Base-by-base conservation (phyloP, 1,140 invertebrate species). In the Aphaenogaster ashmeadi region DNA sequence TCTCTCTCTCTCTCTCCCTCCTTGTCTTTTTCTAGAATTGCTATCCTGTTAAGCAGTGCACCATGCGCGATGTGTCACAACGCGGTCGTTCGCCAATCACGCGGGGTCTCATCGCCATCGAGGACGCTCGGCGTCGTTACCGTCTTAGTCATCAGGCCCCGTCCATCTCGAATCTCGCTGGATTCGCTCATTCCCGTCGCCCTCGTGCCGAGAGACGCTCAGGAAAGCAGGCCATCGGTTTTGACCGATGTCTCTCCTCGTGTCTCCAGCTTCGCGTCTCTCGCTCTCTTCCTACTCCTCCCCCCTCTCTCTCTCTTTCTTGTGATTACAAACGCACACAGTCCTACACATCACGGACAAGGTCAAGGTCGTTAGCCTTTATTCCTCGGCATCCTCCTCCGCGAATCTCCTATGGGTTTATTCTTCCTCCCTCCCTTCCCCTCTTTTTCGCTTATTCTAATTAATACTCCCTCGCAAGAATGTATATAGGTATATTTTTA, bases 291-390 rank as follows among this genome's bases (percentile, higher is more conserved):
- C 75, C 88, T 71, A 77, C 71, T 89, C 84, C 77, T 72, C 67
- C 84, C 36, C 27, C 78, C 74, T 80, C 50, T 69, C 84, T 91
- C 21, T 84, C 41, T 60, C 54, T 27, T n/a, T 60, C 54, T 60
- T 18, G 2, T 21, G 52, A 83, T 72, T 56, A 66, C 74, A 67
- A 88, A 86, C 52, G 44, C 54, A 75, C 38, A 83, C 80, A 75
- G 13, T 60, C 47, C 56, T 33, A 75, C 69, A 62, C 18, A 80
- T 88, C 92, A 89, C 80, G 88, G 91, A 94, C 92, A 92, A 93
- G 94, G 94, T 94, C 94, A 94, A 94, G 94, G 94, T 91, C 93
- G 92, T 92, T 93, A 89, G 90, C 91, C 91, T 91, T 79, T 88
- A 77, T 92, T 91, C 90, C 89, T 87, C 75, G 89, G 77, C 81